Conservation (phyloP, 1,140 invertebrate genomes). For the Drosophila persimilis region DNA sequence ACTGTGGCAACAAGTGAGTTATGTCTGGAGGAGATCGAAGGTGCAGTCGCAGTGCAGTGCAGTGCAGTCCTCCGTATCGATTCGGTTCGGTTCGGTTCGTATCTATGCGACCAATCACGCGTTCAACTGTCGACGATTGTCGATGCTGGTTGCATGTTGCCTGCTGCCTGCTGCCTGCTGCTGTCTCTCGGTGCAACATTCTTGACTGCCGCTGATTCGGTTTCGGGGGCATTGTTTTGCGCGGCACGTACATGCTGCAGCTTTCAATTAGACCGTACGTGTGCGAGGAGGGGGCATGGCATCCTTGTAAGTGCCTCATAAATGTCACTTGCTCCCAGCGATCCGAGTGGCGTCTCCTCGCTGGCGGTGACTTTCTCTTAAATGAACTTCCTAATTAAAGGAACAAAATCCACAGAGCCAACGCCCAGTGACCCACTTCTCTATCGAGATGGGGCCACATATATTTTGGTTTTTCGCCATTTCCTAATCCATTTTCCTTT, state of each 20-base stretch:
- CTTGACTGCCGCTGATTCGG: conserved; percentile 54
- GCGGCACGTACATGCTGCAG: conserved; percentile 49
- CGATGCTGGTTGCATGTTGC: conserved; percentile 20
- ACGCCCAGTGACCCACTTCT: conserved; percentile 67
- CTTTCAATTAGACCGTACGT: conserved; percentile 73
- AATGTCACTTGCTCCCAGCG: conserved; percentile 61
- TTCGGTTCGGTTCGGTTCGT: conserved; percentile 22
- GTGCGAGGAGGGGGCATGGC: conserved; percentile 61
- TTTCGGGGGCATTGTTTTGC: conserved; percentile 47
- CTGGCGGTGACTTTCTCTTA: not conserved
- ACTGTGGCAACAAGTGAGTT: conserved; percentile 60
- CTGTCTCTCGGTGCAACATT: conserved; percentile 56
- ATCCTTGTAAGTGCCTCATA: conserved; percentile 75
- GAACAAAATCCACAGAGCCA: conserved; percentile 8
- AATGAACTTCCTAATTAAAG: conserved; percentile 73
- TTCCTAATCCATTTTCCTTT: conserved; percentile 30
- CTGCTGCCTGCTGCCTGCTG: not conserved
- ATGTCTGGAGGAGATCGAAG: conserved; percentile 67
- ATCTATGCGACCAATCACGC: conserved; percentile 58
- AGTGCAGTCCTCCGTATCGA: conserved; percentile 1
- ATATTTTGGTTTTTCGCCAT: not conserved
- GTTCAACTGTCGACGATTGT: conserved; percentile 68
- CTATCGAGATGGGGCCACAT: not conserved
- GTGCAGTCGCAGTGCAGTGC: conserved; percentile 16
- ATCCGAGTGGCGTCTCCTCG: not conserved